Evolutionary conservation across 2,113 vertebrate species (phyloP), one percentile per base, ranked within the genome.

Genomic region (Cynoglossus semilaevis): DNA sequence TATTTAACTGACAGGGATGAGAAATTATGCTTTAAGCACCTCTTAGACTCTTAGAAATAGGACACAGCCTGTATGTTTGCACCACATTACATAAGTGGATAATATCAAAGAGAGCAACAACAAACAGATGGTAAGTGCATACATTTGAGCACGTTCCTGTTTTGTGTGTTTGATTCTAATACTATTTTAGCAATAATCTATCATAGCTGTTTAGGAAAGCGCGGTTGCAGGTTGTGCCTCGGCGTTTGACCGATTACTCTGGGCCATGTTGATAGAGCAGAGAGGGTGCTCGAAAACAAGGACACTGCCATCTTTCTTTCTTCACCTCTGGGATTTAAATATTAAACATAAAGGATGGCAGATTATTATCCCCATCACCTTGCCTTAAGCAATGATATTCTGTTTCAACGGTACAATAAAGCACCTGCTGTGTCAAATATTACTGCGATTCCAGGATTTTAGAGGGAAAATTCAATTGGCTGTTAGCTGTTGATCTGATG

Each of bases 361-460:
- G 74, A 88, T 91, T 87, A 93, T 92, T 94, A 90, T 86, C 91
- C 80, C 80, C 85, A 80, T 93, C 91, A 93, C 91, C 91, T 94
- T 94, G 90, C 93, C 93, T 91, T 86, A 92, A 94, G 92, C 90
- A 91, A 91, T 90, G 89, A 91, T 91, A 89, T 90, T 91, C 88
- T 85, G 74, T 69, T 90, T 92, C 90, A 90, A 91, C 83, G 77
- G 79, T 84, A 81, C 88, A 87, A 91, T 93, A 83, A 89, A 92
- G 91, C 91, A 87, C 88, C 87, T 90, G 87, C 91, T 93, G 88
- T 92, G 91, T 94, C 90, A 91, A 83, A 92, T 87, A 91, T 89
- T 77, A 64, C 38, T 70, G 63, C 37, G 51, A 91, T 90, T 92
- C 90, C 80, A 84, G 78, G 63, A 70, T 61, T 22, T 57, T 41